A percentile compares a stretch with the other conserved stretches of the same genome.
Conservation (phyloP, 2,797 vertebrate genomes). For the Periparus ater region DNA sequence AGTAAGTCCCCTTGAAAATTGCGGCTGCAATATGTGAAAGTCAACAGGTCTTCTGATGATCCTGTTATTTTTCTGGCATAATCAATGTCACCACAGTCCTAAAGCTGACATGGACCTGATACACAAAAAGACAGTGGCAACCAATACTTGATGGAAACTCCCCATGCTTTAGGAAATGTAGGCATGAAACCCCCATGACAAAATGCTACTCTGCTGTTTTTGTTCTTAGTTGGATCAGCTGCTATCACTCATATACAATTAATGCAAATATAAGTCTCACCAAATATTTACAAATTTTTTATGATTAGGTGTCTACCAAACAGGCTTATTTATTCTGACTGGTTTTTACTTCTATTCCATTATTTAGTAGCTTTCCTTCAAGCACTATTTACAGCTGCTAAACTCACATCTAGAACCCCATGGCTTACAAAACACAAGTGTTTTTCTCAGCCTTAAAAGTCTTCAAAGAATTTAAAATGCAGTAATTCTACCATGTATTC, state of each 20-base stretch:
- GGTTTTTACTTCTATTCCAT: neutral
- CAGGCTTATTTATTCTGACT: neutral
- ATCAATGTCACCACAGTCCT: fast-evolving
- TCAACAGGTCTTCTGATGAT: neutral
- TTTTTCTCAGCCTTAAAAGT: neutral
- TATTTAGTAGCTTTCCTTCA: slow-evolving; percentile 6
- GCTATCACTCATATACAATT: neutral
- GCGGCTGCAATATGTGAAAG: neutral
- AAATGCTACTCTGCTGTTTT: neutral
- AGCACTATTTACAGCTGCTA: neutral
- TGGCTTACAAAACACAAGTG: neutral
- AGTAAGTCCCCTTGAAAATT: neutral
- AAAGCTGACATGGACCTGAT: neutral
- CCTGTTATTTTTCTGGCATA: neutral
- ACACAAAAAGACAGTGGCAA: neutral
- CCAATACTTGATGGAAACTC: neutral
- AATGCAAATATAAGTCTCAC: neutral
- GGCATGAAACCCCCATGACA: fast-evolving
- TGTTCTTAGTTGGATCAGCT: neutral
- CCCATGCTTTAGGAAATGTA: neutral
- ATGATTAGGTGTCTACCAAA: neutral
- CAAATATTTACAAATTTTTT: slow-evolving; percentile 19
- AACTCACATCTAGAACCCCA: neutral
- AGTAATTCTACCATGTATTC: neutral
- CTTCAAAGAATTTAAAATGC: neutral